A percentile compares a stretch with the other conserved stretches of the same genome.
phyloP scores from a whole-genome alignment of 2,797 vertebrate genomes.

The Emydoidea blandingii region DNA sequence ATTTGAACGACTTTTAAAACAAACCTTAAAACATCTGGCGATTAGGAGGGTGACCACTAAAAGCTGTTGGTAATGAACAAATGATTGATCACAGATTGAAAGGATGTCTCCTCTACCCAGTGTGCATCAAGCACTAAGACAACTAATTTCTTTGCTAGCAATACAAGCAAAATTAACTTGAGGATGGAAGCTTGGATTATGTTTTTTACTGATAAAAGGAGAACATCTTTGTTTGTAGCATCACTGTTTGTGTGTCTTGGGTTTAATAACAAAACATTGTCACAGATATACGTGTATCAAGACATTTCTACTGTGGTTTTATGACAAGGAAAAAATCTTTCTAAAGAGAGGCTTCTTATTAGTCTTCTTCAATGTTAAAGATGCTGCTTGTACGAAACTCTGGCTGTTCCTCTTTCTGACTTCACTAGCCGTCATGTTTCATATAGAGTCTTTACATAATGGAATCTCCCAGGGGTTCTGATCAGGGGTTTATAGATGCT shows the following conservation, averaged over 20 bases:
- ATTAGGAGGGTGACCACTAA: accelerated
- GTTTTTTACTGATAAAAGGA: neutral
- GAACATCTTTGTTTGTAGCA: neutral
- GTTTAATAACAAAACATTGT: neutral
- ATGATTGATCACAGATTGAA: accelerated
- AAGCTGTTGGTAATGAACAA: accelerated
- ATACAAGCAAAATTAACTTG: neutral
- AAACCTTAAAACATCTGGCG: neutral
- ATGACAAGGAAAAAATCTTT: neutral
- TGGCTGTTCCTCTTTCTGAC: neutral
- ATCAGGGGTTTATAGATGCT: accelerated
- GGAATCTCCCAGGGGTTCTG: neutral
- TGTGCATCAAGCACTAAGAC: neutral
- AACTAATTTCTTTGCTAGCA: neutral
- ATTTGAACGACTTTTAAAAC: neutral
- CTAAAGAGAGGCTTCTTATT: neutral
- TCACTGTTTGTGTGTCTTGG: neutral
- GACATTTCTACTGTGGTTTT: neutral
- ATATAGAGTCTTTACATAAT: neutral
- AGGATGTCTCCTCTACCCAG: neutral
- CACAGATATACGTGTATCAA: neutral
- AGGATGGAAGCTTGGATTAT: neutral
- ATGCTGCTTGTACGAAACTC: neutral
- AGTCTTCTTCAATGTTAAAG: neutral
- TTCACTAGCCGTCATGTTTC: neutral